Conservation (phyloP, 1,140 invertebrate species). For the Lutraria rhynchaena region DNA sequence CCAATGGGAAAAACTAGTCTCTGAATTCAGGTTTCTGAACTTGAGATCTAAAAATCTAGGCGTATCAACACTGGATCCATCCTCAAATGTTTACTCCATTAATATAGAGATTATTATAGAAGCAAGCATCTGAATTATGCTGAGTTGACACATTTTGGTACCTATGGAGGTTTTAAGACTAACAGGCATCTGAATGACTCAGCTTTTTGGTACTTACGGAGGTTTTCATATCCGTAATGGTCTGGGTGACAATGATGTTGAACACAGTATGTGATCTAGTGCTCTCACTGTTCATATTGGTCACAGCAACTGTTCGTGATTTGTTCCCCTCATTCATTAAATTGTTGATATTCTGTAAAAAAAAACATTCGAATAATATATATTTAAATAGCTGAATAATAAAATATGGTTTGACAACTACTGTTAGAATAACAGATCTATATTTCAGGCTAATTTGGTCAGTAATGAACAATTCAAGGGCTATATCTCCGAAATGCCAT, state of each 20-base stretch:
- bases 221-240: slow-evolving; percentile 90
- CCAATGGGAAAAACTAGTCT: too few relatives aligned
- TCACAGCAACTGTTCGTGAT: slow-evolving; percentile 98
- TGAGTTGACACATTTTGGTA: background rate
- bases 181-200: background rate
- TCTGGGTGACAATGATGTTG: slow-evolving; percentile 97
- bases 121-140: too few relatives aligned
- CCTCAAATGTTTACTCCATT: too few relatives aligned
- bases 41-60: too few relatives aligned
- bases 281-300: slow-evolving; percentile 99
- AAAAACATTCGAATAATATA: background rate
- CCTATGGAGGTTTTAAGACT: background rate
- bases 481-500: too few relatives aligned
- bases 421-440: too few relatives aligned
- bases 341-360: slow-evolving; percentile 93
- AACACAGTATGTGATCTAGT: slow-evolving; percentile 89
- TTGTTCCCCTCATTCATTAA: slow-evolving; percentile 99
- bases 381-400: background rate
- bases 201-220: slow-evolving; percentile 83
- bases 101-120: too few relatives aligned
- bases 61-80: too few relatives aligned
- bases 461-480: too few relatives aligned
- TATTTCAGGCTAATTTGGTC: too few relatives aligned
- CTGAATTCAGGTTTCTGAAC: too few relatives aligned
- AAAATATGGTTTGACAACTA: too few relatives aligned